phyloP scores from a whole-genome alignment of 1,140 invertebrate genomes.

The Drosophila sp. region DNA sequence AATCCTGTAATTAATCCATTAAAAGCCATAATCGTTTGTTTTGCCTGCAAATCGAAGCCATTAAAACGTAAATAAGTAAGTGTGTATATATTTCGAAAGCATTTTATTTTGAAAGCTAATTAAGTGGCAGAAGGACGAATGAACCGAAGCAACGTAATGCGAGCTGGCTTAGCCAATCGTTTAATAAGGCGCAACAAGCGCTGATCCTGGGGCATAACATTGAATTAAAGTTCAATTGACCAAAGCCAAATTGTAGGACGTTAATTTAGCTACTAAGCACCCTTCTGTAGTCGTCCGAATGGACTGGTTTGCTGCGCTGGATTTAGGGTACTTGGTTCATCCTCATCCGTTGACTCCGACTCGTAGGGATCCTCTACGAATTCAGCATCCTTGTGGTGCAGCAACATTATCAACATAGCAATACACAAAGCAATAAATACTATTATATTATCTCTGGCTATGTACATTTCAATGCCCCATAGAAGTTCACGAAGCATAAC shows the following conservation, averaged over 20 bases:
- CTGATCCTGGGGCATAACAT: conserved; percentile 26
- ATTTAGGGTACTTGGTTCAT: neutral
- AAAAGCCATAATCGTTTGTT: conserved; percentile 49
- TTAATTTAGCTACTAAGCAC: conserved; percentile 54
- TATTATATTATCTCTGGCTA: conserved; percentile 57
- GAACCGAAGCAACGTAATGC: conserved; percentile 37
- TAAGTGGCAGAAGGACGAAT: conserved; percentile 37
- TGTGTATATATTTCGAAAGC: conserved; percentile 50
- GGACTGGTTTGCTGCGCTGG: neutral
- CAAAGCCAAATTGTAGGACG: conserved; percentile 42
- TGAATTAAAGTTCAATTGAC: conserved; percentile 73
- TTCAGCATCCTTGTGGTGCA: neutral
- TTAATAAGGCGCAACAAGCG: conserved; percentile 71
- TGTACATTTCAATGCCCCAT: conserved; percentile 43
- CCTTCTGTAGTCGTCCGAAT: neutral
- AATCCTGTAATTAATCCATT: conserved; percentile 41
- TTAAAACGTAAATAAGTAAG: conserved; percentile 27
- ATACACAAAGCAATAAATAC: conserved; percentile 26
- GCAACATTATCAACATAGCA: conserved; percentile 28
- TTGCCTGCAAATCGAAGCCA: conserved; percentile 14
- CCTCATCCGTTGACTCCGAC: neutral
- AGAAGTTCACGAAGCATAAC: conserved; percentile 17
- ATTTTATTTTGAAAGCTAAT: conserved; percentile 69
- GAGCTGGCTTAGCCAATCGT: conserved; percentile 19
- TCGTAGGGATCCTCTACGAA: conserved; percentile 33